Conservation (phyloP, 2,888 invertebrate genomes). For the Ochropacha duplaris region DNA sequence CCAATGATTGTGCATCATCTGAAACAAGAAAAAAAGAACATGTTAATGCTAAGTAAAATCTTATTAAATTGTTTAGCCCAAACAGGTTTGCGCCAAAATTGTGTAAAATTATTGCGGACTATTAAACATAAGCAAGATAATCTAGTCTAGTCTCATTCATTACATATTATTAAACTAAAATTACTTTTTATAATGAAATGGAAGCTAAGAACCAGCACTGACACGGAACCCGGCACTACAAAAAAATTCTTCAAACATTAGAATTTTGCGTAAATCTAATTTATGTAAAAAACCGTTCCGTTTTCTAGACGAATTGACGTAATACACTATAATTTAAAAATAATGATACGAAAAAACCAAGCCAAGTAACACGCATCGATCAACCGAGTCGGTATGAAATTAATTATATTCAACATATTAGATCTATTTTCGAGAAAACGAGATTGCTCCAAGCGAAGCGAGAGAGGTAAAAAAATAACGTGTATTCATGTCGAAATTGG, state of each 20-base stretch:
- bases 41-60: conserved; percentile 4
- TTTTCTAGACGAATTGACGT: conserved; percentile 72
- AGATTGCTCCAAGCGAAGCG: conserved; percentile 68
- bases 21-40: conserved; percentile 56
- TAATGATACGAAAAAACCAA: conserved; percentile 63
- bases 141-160: conserved; percentile 40
- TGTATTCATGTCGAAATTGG: conserved; percentile 77
- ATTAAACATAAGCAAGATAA: conserved; percentile 38
- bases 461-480: conserved; percentile 59
- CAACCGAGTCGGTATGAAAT: conserved; percentile 71
- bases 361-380: conserved; percentile 76
- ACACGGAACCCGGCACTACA: conserved; percentile 36
- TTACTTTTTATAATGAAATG: conserved; percentile 63
- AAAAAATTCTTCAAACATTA: conserved; percentile 60
- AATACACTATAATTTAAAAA: conserved; percentile 77
- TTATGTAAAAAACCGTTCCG: conserved; percentile 54
- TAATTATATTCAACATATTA: conserved; percentile 81
- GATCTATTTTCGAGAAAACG: conserved; percentile 81
- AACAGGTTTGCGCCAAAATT: conserved; percentile 44
- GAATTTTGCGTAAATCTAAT: conserved; percentile 70
- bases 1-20: conserved; percentile 63
- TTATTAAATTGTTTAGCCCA: conserved; percentile 29
- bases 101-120: conserved; percentile 47
- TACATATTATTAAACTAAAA: conserved; percentile 54
- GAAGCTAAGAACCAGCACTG: conserved; percentile 32